Evolutionary conservation across 2,797 vertebrate species (phyloP).

Genomic region (Propithecus deckenii): DNA sequence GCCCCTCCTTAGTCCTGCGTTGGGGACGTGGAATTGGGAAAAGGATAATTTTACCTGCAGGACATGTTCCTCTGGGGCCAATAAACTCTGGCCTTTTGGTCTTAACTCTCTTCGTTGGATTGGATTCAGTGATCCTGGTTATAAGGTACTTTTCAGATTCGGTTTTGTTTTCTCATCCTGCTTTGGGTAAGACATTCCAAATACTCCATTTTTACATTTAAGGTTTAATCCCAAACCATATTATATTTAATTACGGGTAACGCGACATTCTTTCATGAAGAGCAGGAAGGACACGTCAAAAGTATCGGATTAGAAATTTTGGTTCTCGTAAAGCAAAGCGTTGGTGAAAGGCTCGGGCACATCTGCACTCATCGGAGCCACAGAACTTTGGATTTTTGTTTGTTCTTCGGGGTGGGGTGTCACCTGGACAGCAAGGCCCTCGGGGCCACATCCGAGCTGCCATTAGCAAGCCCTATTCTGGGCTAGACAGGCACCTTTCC

Average conservation of each 20-base stretch:
- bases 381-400: background rate
- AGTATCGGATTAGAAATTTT: background rate
- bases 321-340: background rate
- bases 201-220: background rate
- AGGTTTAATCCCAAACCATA: background rate
- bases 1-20: background rate
- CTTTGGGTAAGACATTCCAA: background rate
- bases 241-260: background rate
- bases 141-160: background rate
- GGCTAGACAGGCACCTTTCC: background rate
- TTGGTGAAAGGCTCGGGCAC: background rate
- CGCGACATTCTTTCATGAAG: background rate
- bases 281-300: background rate
- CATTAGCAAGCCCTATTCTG: accelerated
- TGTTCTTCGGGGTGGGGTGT: background rate
- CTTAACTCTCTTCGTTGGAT: background rate
- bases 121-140: background rate
- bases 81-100: background rate
- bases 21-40: background rate
- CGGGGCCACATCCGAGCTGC: background rate
- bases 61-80: accelerated
- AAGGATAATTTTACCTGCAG: background rate
- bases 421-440: background rate
- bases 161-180: background rate
- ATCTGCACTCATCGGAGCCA: accelerated